Conservation (phyloP, 92 coral and sea anemone species). For the Phymanthus crucifer region DNA sequence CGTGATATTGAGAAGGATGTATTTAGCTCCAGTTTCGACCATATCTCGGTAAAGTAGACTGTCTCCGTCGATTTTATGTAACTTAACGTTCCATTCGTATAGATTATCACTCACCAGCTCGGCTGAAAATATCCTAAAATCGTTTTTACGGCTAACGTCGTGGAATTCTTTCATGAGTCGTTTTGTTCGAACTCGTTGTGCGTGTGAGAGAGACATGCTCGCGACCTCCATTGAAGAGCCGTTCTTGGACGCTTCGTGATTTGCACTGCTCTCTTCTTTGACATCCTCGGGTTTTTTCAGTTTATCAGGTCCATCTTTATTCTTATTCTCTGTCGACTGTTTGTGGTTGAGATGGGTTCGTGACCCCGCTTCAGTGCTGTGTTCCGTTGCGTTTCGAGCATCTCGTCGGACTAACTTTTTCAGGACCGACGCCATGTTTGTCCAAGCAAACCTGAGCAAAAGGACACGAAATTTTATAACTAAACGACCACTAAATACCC, state of each 20-base stretch:
- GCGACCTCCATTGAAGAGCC: slow-evolving; percentile 45
- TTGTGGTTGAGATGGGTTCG: slow-evolving; percentile 41
- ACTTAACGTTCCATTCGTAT: slow-evolving; percentile 85
- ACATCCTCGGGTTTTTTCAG: slow-evolving; percentile 18
- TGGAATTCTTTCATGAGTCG: slow-evolving; percentile 90
- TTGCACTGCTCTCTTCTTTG: slow-evolving; percentile 23
- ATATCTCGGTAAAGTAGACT: slow-evolving; percentile 84
- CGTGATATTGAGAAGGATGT: slow-evolving; percentile 74
- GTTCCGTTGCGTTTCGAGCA: slow-evolving; percentile 71
- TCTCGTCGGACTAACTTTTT: slow-evolving; percentile 82
- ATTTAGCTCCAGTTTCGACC: slow-evolving; percentile 88
- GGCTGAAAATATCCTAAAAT: slow-evolving; percentile 76
- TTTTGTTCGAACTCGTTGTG: slow-evolving; percentile 81
- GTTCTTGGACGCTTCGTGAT: slow-evolving; percentile 23
- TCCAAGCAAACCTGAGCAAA: slow-evolving; percentile 2
- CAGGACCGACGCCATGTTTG: slow-evolving; percentile 89
- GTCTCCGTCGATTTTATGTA: slow-evolving; percentile 82
- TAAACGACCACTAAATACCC: background rate
- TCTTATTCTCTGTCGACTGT: slow-evolving; percentile 61
- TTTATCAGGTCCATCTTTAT: slow-evolving; percentile 52
- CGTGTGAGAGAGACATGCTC: slow-evolving; percentile 75
- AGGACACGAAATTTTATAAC: background rate
- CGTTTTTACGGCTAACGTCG: slow-evolving; percentile 73
- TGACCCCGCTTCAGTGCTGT: slow-evolving; percentile 35
- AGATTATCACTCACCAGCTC: slow-evolving; percentile 86